Evolutionary conservation across 2,113 vertebrate genomes (phyloP).

Genomic region (Murina feae): DNA sequence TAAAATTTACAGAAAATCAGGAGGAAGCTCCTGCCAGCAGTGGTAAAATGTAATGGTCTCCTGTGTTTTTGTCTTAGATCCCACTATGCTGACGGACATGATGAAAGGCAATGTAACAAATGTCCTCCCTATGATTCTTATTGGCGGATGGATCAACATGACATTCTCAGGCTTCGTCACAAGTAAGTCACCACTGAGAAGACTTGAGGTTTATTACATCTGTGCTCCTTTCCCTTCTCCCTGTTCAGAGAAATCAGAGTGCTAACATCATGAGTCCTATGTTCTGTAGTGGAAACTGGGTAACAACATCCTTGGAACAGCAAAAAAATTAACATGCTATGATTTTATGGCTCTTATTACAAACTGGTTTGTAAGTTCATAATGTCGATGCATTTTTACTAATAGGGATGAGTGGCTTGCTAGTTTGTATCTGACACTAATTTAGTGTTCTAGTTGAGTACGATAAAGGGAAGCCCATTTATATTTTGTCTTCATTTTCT

Average conservation of each 20-base stretch:
- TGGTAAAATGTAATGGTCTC: neutral
- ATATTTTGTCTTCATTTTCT: neutral
- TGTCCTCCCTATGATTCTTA: constrained; percentile 98
- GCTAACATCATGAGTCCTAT: neutral
- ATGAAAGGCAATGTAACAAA: constrained; percentile 99
- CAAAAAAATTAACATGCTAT: neutral
- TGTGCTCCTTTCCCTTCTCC: neutral
- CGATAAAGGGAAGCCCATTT: neutral
- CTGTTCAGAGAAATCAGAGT: neutral
- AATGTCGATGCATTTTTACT: neutral
- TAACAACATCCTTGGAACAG: neutral
- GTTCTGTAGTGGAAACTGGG: neutral
- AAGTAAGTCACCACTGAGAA: constrained; percentile 84
- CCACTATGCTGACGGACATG: constrained; percentile 99
- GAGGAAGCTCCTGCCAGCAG: neutral
- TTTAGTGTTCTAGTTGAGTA: neutral
- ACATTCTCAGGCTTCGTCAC: constrained; percentile 99
- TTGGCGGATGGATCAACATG: constrained; percentile 99
- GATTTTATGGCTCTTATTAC: neutral
- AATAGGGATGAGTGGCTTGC: neutral
- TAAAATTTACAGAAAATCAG: neutral
- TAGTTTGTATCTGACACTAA: neutral
- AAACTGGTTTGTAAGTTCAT: neutral
- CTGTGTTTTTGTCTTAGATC: constrained; percentile 84
- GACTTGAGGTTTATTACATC: neutral